Evolutionary conservation across 2,113 vertebrate genomes (phyloP), one percentile per base, ranked within the genome.

Genomic region (Eulemur rufifrons): DNA sequence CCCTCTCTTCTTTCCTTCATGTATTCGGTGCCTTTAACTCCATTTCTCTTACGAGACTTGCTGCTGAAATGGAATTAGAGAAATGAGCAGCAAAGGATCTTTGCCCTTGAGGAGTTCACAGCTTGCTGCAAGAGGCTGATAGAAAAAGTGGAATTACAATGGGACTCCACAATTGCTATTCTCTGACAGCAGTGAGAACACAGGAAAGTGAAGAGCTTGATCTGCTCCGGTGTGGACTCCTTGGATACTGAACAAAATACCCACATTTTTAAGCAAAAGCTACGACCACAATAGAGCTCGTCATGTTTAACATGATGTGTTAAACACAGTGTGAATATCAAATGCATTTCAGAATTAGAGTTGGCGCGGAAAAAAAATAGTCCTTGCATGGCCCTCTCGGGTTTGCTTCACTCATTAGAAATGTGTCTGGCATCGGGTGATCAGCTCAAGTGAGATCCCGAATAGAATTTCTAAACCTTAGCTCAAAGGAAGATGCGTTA

Each of bases 221-320:
- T 71, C 8, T 18, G 0, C 32, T 69, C 69, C 47, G 32, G 27
- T 11, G 25, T 20, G 56, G 14, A 73, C 37, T 39, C 2, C 37
- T 71, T 73, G 66, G 27, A 8, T 56, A 27, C 34, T 6, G 17
- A 27, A 39, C 7, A 15, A 21, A 0, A 17, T 15, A 9, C 2
- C 0, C 89, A 45, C 0, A 3, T 39, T 21, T 74, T 50, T 29
- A 54, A 8, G 23, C 34, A 45, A 25, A 63, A 76, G 39, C 34
- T 15, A 9, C 10, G 4, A 54, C 23, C 3, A 5, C 4, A 3
- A 6, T 0, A 5, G 0, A 10, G 37, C 32, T 14, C 1, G 47
- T 56, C 6, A 56, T 3, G 18, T 50, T 27, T 27, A 61, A 93
- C 45, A 54, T 0, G 7, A 63, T 80, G 4, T 14, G 64, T 39